These are phyloP conservation scores for Sapayoa aenigma DNA, from an alignment of 2,113 vertebrate species.

Conservation along the genomic window DNA sequence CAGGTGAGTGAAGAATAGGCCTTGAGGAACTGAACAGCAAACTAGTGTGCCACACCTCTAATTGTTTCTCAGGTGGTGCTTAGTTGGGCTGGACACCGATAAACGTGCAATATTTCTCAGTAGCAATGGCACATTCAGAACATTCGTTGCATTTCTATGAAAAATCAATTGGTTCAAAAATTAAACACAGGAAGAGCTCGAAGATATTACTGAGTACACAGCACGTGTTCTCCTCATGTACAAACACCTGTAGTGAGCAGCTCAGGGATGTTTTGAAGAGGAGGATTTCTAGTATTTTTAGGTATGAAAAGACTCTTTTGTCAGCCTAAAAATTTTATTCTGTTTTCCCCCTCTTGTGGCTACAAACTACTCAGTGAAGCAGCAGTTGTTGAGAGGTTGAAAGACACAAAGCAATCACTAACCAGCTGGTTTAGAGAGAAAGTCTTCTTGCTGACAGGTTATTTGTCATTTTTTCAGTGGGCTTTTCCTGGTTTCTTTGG, in stretches of 20 bases:
- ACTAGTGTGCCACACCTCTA: not conserved
- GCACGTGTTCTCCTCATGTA: not conserved
- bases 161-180: not conserved
- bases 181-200: not conserved
- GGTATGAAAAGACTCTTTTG: not conserved
- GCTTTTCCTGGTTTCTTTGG: not conserved
- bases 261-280: not conserved
- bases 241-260: not conserved
- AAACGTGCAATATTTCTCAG: not conserved
- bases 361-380: not conserved
- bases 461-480: not conserved
- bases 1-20: not conserved
- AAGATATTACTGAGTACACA: not conserved
- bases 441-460: not conserved
- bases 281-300: not conserved
- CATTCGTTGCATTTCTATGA: not conserved
- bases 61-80: not conserved
- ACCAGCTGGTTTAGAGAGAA: not conserved
- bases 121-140: not conserved
- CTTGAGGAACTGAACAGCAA: not conserved
- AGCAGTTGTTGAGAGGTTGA: not conserved
- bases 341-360: rapidly evolving
- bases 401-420: not conserved
- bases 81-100: not conserved
- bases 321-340: not conserved